Evolutionary conservation across 2,113 vertebrate genomes (phyloP).

Genomic region (Protobothrops flavoviridis): DNA sequence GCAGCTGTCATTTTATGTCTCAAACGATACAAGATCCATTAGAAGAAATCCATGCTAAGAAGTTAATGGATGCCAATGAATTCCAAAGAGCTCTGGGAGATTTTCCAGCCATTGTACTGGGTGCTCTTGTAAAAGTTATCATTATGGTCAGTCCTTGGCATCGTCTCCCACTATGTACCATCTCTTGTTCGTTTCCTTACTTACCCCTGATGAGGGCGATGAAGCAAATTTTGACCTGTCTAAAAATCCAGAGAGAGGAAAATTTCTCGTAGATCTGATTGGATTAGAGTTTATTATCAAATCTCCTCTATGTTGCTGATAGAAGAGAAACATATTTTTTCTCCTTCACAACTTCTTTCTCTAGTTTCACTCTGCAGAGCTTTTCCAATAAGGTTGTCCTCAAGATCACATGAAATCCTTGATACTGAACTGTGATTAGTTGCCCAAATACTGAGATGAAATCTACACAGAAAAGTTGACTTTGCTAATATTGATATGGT

Average conservation of each 20-base stretch:
- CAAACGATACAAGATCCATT: neutral
- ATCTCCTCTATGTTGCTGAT: neutral
- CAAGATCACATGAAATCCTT: neutral
- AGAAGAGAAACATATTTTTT: neutral
- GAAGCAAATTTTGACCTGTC: neutral
- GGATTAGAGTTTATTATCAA: neutral
- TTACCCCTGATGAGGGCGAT: neutral
- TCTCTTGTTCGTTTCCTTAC: neutral
- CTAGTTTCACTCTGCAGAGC: neutral
- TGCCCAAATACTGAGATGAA: neutral
- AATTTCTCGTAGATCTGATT: neutral
- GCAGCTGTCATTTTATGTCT: neutral
- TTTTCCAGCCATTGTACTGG: neutral
- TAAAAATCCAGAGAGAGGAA: neutral
- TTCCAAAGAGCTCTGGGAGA: neutral
- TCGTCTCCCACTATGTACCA: neutral
- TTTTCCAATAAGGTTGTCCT: neutral
- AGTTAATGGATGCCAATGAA: neutral
- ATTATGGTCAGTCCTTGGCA: neutral
- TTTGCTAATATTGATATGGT: neutral
- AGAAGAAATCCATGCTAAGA: neutral
- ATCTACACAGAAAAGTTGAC: neutral
- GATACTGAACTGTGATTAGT: neutral
- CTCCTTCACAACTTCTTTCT: neutral
- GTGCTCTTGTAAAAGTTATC: neutral